Conservation (phyloP, 30 jellyfish, hydroid and myxozoan genomes). For the Pelagia noctiluca region DNA sequence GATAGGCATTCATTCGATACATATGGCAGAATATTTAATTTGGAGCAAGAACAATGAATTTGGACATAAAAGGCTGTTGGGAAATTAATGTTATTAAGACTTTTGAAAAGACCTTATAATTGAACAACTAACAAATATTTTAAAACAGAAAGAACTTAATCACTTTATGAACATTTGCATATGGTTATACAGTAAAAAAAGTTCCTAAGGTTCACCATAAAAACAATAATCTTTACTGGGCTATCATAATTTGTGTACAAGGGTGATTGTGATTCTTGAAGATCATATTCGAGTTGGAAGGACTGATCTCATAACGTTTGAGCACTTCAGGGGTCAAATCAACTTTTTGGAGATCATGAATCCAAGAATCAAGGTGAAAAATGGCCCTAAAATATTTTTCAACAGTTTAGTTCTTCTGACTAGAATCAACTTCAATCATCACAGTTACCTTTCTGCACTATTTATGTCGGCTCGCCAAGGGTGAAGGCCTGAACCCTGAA, state of each 20-base stretch:
- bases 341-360: too few relatives aligned
- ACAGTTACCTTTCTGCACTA: too few relatives aligned
- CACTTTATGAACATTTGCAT: not conserved
- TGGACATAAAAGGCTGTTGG: conserved; percentile 12
- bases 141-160: conserved; percentile 3
- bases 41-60: conserved; percentile 11
- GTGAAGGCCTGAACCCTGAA: too few relatives aligned
- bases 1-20: conserved; percentile 28
- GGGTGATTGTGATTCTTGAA: not conserved
- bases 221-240: not conserved
- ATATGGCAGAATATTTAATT: conserved; percentile 1
- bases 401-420: too few relatives aligned
- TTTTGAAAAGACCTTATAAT: not conserved
- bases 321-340: too few relatives aligned
- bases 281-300: conserved; percentile 1
- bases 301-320: too few relatives aligned
- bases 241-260: not conserved
- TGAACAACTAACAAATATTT: not conserved
- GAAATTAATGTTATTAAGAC: not conserved
- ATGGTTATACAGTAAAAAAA: not conserved
- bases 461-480: too few relatives aligned
- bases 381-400: too few relatives aligned
- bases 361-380: too few relatives aligned
- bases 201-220: not conserved
- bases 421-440: too few relatives aligned